phyloP scores from a whole-genome alignment of 2,797 vertebrate species.

The Ceryle rudis region DNA sequence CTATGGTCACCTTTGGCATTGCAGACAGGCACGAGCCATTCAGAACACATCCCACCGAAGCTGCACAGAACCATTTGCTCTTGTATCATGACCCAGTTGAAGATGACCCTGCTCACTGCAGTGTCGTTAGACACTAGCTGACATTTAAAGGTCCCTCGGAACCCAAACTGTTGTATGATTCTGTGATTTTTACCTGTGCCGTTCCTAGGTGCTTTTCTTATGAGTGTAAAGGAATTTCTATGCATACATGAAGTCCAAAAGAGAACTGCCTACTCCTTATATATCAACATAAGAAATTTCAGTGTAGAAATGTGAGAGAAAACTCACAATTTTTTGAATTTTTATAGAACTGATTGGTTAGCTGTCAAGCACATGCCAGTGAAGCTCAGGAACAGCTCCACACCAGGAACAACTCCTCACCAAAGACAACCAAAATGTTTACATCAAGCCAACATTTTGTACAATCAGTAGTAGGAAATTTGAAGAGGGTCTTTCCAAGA shows the following conservation, averaged over 20 bases:
- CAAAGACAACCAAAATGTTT: conserved; percentile 6
- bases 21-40: neutral
- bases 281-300: neutral
- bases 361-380: conserved; percentile 24
- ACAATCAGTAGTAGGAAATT: neutral
- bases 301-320: neutral
- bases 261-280: neutral
- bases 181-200: neutral
- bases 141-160: neutral
- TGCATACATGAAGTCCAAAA: neutral
- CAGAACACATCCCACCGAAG: neutral
- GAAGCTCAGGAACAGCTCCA: neutral
- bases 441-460: neutral
- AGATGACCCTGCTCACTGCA: neutral
- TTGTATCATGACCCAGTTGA: neutral
- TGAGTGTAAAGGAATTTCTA: neutral
- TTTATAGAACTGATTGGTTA: neutral
- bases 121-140: neutral
- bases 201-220: neutral
- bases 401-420: neutral
- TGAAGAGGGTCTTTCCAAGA: neutral
- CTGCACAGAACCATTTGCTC: neutral
- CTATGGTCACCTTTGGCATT: neutral
- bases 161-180: neutral
- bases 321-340: neutral